phyloP scores from a whole-genome alignment of 2,888 invertebrate species.

The Limenitis arthemis region DNA sequence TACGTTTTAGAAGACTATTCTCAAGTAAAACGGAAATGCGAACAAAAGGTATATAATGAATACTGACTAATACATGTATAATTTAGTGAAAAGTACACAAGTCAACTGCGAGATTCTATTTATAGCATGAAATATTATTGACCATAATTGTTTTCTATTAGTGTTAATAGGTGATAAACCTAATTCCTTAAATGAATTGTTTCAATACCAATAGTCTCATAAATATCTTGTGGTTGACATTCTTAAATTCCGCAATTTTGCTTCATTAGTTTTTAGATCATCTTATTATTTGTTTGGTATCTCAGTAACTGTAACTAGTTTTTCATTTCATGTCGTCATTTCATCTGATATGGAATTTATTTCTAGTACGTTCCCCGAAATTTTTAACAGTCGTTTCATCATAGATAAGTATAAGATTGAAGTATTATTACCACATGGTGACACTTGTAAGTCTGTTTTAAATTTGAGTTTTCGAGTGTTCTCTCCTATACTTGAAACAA shows the following conservation, averaged over 20 bases:
- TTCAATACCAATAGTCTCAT: slow-evolving; percentile 10
- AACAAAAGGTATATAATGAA: too few relatives aligned
- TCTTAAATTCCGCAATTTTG: slow-evolving; percentile 11
- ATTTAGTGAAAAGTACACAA: not conserved
- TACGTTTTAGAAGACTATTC: too few relatives aligned
- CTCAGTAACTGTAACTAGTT: too few relatives aligned
- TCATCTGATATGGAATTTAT: too few relatives aligned
- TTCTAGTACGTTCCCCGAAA: too few relatives aligned
- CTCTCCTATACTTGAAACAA: slow-evolving; percentile 3
- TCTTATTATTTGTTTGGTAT: slow-evolving; percentile 32
- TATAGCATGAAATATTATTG: slow-evolving; percentile 10
- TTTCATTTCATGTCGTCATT: too few relatives aligned
- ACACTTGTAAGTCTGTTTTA: not conserved
- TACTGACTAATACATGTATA: not conserved
- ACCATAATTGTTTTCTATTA: slow-evolving; percentile 18
- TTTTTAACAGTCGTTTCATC: slow-evolving; percentile 21
- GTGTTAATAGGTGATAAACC: slow-evolving; percentile 18
- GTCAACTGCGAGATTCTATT: not conserved
- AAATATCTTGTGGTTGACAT: slow-evolving; percentile 9
- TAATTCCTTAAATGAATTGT: slow-evolving; percentile 16
- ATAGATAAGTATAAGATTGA: slow-evolving; percentile 23
- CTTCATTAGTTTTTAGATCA: slow-evolving; percentile 36
- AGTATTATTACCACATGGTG: not conserved
- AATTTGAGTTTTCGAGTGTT: not conserved
- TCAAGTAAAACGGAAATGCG: too few relatives aligned